Conservation (phyloP, 2,797 vertebrate species). For the Acestrorhynchus altus region DNA sequence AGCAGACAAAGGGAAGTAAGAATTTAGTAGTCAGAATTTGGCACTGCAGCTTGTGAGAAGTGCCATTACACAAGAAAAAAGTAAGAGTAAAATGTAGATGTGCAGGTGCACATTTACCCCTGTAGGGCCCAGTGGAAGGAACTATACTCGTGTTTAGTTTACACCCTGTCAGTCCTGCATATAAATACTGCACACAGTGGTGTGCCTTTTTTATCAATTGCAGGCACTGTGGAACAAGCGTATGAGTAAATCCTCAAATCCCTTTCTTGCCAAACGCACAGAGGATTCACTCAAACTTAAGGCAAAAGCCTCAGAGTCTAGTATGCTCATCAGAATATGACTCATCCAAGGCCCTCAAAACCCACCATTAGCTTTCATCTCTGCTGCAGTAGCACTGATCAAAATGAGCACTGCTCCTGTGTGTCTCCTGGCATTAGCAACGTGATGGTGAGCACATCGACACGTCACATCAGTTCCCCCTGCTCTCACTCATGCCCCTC, state of each 20-base stretch:
- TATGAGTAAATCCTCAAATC: background rate
- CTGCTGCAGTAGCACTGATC: conserved; percentile 43
- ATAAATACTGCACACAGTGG: background rate
- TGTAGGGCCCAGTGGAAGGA: background rate
- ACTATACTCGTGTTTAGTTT: background rate
- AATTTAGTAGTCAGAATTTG: too few relatives aligned
- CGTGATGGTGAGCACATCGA: conserved; percentile 61
- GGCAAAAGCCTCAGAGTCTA: conserved; percentile 18
- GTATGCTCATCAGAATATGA: conserved; percentile 27
- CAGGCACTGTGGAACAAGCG: background rate
- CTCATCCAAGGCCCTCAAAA: conserved; percentile 36
- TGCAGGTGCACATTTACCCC: background rate
- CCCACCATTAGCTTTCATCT: conserved; percentile 46
- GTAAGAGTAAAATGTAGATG: too few relatives aligned
- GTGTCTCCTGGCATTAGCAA: conserved; percentile 64
- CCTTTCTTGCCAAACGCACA: background rate
- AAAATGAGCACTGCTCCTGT: conserved; percentile 51
- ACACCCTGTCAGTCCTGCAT: background rate
- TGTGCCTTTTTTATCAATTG: background rate
- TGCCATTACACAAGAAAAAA: too few relatives aligned
- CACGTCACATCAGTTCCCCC: conserved; percentile 60
- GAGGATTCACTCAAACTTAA: conserved; percentile 14
- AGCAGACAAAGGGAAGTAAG: too few relatives aligned
- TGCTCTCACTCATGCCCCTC: conserved; percentile 53
- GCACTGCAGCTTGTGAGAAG: too few relatives aligned